phyloP scores from a whole-genome alignment of 2,113 vertebrate genomes.

The Craseonycteris thonglongyai region DNA sequence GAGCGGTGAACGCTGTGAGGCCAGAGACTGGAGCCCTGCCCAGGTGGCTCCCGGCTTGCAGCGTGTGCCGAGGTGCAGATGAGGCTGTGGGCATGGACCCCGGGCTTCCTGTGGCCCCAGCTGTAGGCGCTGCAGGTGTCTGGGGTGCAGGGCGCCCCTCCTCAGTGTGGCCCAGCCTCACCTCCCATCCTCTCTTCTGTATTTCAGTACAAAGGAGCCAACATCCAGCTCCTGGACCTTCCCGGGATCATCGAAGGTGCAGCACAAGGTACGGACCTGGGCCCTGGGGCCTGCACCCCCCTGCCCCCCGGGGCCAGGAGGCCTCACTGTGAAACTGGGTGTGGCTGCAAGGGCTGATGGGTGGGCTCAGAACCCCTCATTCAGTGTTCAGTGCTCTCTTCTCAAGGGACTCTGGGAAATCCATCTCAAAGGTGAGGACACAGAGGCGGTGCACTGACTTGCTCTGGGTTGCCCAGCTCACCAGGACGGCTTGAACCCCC shows the following conservation, averaged over 20 bases:
- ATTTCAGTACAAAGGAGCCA: constrained; percentile 96
- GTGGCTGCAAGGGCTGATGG: background rate
- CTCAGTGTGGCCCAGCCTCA: background rate
- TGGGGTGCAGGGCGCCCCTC: background rate
- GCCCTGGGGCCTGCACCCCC: too few species aligned
- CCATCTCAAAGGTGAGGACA: background rate
- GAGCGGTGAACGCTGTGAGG: background rate
- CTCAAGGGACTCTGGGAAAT: background rate
- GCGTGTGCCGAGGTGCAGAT: background rate
- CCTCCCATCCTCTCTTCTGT: background rate
- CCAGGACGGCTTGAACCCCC: background rate
- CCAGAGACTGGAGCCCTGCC: background rate
- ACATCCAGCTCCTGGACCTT: constrained; percentile 97
- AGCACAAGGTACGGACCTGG: constrained; percentile 86
- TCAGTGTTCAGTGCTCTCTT: background rate
- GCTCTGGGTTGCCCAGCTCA: background rate
- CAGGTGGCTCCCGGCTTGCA: background rate
- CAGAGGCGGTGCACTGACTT: background rate
- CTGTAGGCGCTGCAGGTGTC: background rate
- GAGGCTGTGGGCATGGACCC: background rate
- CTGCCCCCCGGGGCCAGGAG: background rate
- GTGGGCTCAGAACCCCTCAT: background rate
- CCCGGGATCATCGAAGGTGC: constrained; percentile 99
- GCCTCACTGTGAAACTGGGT: background rate
- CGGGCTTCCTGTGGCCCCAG: background rate